Conservation (phyloP, 1,140 invertebrate genomes). For the Lucilia sericata region DNA sequence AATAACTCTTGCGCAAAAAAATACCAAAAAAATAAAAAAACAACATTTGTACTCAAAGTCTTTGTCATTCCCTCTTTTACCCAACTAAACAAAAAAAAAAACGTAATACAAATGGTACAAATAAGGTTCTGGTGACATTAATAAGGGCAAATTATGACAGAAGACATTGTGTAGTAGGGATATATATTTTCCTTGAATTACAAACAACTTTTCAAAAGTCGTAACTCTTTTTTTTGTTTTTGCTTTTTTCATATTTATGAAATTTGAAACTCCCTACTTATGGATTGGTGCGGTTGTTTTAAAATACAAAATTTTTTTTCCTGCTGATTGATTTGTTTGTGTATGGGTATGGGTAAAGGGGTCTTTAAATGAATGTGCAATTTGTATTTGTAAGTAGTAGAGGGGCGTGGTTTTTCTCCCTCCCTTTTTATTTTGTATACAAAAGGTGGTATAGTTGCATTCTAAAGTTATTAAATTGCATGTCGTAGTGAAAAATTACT, state of each 20-base stretch:
- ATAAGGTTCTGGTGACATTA: conserved; percentile 29
- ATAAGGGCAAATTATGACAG: conserved; percentile 29
- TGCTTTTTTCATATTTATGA: conserved; percentile 8
- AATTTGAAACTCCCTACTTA: conserved; percentile 24
- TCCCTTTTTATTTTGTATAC: background rate
- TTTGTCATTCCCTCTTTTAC: background rate
- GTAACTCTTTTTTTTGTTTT: background rate
- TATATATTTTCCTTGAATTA: background rate
- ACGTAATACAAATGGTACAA: background rate
- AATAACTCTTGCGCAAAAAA: conserved; percentile 2
- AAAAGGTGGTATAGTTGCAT: conserved; percentile 13
- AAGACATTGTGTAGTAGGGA: conserved; percentile 16
- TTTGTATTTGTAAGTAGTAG: background rate
- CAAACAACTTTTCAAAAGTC: conserved; percentile 11
- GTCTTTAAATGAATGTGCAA: background rate
- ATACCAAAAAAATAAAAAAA: background rate
- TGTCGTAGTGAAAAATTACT: background rate
- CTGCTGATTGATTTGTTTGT: background rate
- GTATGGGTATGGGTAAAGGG: background rate
- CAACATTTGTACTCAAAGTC: background rate
- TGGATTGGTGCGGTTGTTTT: conserved; percentile 21
- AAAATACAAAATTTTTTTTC: background rate
- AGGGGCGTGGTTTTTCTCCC: background rate
- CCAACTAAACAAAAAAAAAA: background rate
- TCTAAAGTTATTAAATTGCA: conserved; percentile 4